Conservation (phyloP, 2,113 vertebrate genomes). For the Epinephelus fuscoguttatus region DNA sequence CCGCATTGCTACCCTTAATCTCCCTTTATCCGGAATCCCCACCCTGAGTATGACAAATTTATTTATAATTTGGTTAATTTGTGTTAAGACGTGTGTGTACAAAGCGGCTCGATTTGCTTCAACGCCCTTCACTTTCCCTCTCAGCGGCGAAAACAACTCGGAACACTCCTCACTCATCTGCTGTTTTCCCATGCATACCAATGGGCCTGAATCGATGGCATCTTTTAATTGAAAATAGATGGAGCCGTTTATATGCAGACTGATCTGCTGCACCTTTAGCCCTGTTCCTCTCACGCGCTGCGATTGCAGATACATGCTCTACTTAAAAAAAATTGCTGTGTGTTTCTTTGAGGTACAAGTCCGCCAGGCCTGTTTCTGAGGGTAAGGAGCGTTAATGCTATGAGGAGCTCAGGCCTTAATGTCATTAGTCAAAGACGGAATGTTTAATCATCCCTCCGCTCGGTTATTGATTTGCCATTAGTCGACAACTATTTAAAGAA, state of each 20-base stretch:
- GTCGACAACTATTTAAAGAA: constrained; percentile 78
- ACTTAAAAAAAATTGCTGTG: constrained; percentile 38
- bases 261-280: constrained; percentile 75
- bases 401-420: constrained; percentile 58
- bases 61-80: constrained; percentile 81
- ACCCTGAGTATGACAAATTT: constrained; percentile 66
- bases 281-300: not conserved
- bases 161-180: constrained; percentile 71
- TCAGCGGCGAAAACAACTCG: constrained; percentile 51
- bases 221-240: constrained; percentile 84
- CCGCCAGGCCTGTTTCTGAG: constrained; percentile 49
- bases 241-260: constrained; percentile 77
- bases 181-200: constrained; percentile 77
- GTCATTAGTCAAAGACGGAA: constrained; percentile 82
- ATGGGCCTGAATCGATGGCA: constrained; percentile 76
- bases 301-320: constrained; percentile 58
- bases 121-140: constrained; percentile 67
- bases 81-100: constrained; percentile 67
- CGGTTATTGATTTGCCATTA: constrained; percentile 82
- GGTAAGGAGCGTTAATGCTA: constrained; percentile 52
- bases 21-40: constrained; percentile 70
- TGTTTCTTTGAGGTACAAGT: constrained; percentile 46
- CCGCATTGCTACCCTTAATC: constrained; percentile 71
- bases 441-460: constrained; percentile 81
- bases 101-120: constrained; percentile 61